Base-by-base conservation (phyloP, 2,797 vertebrate genomes). In the Scleropages formosus region DNA sequence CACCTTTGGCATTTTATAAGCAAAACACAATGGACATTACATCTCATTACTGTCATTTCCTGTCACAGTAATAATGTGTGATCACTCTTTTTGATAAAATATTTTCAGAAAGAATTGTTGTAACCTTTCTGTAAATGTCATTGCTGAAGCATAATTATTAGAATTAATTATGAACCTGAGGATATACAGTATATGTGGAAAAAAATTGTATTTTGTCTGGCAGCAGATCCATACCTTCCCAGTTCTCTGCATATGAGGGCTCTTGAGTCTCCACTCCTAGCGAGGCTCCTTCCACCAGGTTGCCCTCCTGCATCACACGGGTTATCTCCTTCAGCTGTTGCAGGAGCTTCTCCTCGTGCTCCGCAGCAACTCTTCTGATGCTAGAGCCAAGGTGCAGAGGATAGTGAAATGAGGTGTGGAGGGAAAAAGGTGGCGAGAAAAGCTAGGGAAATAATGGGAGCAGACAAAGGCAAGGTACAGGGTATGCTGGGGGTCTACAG, bases 261-360 rank as follows among this genome's bases (percentile, higher is more conserved):
- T 93, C 89, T 85, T 98, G 96, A 0, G 82, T 85, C 81, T 94
- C 96, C 85, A 95, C 91, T 82, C 95, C 91, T 8, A 93, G 89
- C 51, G 88, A 87, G 74, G 93, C 78, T 12, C 88, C 88, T 59
- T 97, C 95, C 82, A 95, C 76, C 79, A 97, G 88, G 78, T 93
- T 94, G 13, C 96, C 94, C 87, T 96, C 95, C 85, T 95, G 95
- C 95, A 99, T 98, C 77, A 87, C 90, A 3, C 89, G 92, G 0
- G 96, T 98, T 80, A 99, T 98, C 91, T 97, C 96, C 65, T 93
- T 91, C 82, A 99, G 93, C 80, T 96, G 95, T 77, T 92, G 92
- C 76, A 99, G 92, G 74, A 99, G 85, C 39, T 77, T 92, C 87
- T 95, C 94, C 87, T 98, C 96, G 85, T 98, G 96, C 63, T 95